Base-by-base conservation (phyloP, 2,113 vertebrate species). In the Chloropsis cyanopogon region DNA sequence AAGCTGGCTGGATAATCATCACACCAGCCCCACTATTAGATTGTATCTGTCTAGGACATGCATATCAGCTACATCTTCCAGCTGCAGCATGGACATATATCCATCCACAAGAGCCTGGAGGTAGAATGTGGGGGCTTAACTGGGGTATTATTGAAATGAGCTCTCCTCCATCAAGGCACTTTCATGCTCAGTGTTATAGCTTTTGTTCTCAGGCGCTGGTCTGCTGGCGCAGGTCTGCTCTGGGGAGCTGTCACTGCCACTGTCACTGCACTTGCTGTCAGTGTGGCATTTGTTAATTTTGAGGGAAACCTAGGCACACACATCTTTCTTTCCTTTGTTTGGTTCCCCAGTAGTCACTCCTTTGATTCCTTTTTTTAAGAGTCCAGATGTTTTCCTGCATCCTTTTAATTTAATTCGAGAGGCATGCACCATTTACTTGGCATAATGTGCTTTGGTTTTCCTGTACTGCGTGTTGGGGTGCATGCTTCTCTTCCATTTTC, bases 341-440 rank as follows among this genome's bases (percentile, higher is more conserved):
- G 39, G 10, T 57, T 46, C 56, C 24, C 31, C 37, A 86, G 76
- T 56, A 93, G 87, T 93, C 35, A 59, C 64, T 76, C 65, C 47
- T n/a, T 92, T 82, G 44, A 80, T 89, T 94, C 60, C 16, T 39
- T 87, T 93, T 92, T 61, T 93, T 82, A 42, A 72, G 86, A 83
- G 64, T 66, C 92, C 94, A 96, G 90, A 88, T 95, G 93, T 88
- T 96, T 96, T 70, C 56, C 33, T 66, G 47, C 59, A 92, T 85
- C 75, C 72, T 89, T 82, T 90, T 83, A 92, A 90, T 82, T 50
- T n/a, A n/a, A 50, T 28, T 33, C 1, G 3, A 86, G 80, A 63
- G 71, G 15, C 52, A 25, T 12, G 60, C 37, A 64, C 64, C 46
- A 78, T 92, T 97, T 96, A 61, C 65, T 95, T 93, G 91, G 56